These are phyloP conservation scores for Caenorhabditis tropicalis DNA, from an alignment of 1,140 invertebrate genomes.

Conservation along the genomic window DNA sequence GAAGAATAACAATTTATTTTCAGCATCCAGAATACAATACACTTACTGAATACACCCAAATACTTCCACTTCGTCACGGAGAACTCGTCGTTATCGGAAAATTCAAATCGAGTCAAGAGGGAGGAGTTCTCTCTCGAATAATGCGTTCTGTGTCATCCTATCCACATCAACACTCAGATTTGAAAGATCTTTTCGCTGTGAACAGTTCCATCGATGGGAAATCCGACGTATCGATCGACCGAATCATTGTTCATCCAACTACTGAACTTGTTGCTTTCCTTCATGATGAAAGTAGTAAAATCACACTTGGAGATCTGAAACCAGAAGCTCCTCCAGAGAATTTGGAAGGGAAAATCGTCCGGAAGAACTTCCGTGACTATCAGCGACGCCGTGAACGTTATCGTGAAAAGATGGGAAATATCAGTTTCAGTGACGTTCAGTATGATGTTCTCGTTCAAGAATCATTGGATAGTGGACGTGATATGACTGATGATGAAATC, in stretches of 20 bases:
- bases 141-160: slow-evolving; percentile 10
- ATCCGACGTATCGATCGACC: neutral
- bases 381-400: neutral
- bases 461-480: neutral
- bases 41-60: neutral
- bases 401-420: neutral
- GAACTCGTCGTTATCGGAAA: neutral
- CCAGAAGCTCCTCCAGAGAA: neutral
- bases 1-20: neutral
- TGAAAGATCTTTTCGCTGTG: neutral
- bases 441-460: slow-evolving; percentile 33
- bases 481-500: neutral
- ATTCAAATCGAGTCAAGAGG: neutral
- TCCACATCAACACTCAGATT: neutral
- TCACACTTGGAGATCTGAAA: slow-evolving; percentile 10
- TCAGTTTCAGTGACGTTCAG: neutral
- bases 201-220: neutral
- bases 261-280: neutral
- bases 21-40: neutral
- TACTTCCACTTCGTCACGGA: slow-evolving; percentile 8
- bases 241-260: slow-evolving; percentile 1
- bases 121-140: neutral
- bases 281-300: slow-evolving; percentile 16
- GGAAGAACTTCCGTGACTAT: slow-evolving; percentile 1
- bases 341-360: neutral